A percentile compares a stretch with the other conserved stretches of the same genome.
phyloP scores from a whole-genome alignment of 2,888 invertebrate species.

The Scrobipalpa costella region DNA sequence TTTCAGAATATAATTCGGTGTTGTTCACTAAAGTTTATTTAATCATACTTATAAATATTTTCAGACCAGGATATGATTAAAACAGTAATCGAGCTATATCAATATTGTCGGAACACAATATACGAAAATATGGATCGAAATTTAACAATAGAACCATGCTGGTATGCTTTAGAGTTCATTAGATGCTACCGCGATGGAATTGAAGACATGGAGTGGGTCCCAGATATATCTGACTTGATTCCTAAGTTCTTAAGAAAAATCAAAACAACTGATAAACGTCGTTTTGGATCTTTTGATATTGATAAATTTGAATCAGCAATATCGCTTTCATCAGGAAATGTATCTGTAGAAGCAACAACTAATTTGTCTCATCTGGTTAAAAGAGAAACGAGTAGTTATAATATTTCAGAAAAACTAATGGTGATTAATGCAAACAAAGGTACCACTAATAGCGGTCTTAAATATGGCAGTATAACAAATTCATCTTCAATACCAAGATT shows the following conservation, averaged over 20 bases:
- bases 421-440: too few relatives aligned
- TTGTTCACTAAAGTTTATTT: too few relatives aligned
- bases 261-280: background rate
- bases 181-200: slow-evolving; percentile 46
- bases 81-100: slow-evolving; percentile 34
- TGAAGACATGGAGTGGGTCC: slow-evolving; percentile 31
- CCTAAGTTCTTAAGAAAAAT: slow-evolving; percentile 1
- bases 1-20: too few relatives aligned
- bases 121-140: background rate
- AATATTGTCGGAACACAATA: slow-evolving; percentile 31
- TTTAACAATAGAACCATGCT: background rate
- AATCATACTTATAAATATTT: background rate
- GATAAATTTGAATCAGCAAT: too few relatives aligned
- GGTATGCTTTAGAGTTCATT: slow-evolving; percentile 36
- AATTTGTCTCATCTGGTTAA: too few relatives aligned
- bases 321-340: too few relatives aligned
- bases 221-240: slow-evolving; percentile 28
- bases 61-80: slow-evolving; percentile 43
- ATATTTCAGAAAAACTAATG: too few relatives aligned
- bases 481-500: too few relatives aligned
- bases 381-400: too few relatives aligned
- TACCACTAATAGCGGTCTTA: too few relatives aligned
- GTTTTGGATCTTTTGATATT: background rate
- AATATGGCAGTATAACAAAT: too few relatives aligned
- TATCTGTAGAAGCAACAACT: too few relatives aligned